Evolutionary conservation across 2,797 vertebrate species (phyloP).

Genomic region (Netta rufina): DNA sequence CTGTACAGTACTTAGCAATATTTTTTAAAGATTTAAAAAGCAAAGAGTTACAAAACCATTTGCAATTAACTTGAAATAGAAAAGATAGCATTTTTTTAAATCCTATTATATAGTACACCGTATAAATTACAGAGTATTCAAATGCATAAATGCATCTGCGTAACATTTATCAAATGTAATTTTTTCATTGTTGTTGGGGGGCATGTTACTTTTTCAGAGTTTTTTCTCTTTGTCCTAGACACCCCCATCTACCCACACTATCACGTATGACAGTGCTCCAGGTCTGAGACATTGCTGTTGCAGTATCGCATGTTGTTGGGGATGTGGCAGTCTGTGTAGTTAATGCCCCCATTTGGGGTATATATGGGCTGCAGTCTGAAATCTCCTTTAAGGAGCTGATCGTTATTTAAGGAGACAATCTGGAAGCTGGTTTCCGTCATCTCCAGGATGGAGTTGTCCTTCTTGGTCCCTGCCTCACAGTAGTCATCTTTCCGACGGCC

Average conservation of each 20-base stretch:
- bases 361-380: conserved; percentile 96
- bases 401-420: conserved; percentile 99
- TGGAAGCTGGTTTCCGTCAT: conserved; percentile 99
- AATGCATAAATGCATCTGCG: conserved; percentile 86
- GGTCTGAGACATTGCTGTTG: conserved; percentile 92
- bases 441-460: conserved; percentile 97
- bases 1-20: conserved; percentile 93
- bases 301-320: conserved; percentile 97
- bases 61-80: conserved; percentile 93
- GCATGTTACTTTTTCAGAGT: conserved; percentile 70
- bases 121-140: conserved; percentile 99
- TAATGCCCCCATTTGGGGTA: conserved; percentile 97
- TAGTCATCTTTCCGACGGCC: conserved; percentile 98
- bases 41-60: conserved; percentile 95
- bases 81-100: conserved; percentile 97
- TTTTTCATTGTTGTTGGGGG: conserved; percentile 70
- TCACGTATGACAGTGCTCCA: conserved; percentile 95
- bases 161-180: conserved; percentile 88
- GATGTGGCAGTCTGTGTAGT: conserved; percentile 97
- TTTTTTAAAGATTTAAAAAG: conserved; percentile 89
- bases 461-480: conserved; percentile 94
- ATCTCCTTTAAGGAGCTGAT: conserved; percentile 98
- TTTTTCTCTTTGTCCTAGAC: conserved; percentile 20
- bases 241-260: conserved; percentile 62
- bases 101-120: conserved; percentile 97